Base-by-base conservation (phyloP, 2,113 vertebrate genomes). In the Urocynchramus pylzowi region DNA sequence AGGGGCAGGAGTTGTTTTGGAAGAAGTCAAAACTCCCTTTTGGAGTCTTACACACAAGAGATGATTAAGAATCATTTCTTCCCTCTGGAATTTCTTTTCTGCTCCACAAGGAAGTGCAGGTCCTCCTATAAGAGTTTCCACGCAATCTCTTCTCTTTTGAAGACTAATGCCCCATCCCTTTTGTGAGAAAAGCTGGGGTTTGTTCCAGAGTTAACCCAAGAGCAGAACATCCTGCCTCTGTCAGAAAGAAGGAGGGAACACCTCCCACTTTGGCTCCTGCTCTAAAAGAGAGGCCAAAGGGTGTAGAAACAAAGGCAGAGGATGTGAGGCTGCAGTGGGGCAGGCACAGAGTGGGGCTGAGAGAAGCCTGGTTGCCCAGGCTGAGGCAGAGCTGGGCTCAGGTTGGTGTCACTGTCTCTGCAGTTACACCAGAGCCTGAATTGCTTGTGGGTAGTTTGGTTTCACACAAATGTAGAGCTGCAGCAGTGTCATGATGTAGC, bases 121-220 rank as follows among this genome's bases (percentile, higher is more conserved):
- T 35, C 20, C 12, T 76, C 2, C 18, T 24, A 2, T 6, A 35
- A 3, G 20, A 26, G 6, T 35, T 74, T 81, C 10, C 21, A 56
- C 4, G 13, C 6, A 16, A 37, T 0, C 15, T 54, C 4, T n/a
- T 57, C 31, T 44, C 3, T 71, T 71, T 41, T 56, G 26, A 80
- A 31, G 44, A 33, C 5, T 27, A 67, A 53, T 8, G 2, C 0
- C 8, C 6, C 9, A 3, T 60, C 35, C 3, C 9, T 44, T 19
- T 24, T 60, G 18, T 33, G 24, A 69, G 9, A 49, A 35, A 6
- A 64, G 6, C 13, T 63, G 1, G 0, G 0, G 33, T 68, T 76
- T 53, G 6, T 64, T 35, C n/a, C 49, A 35, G 5, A 3, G 1
- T 44, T 69, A 67, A 73, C 18, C 22, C 20, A 63, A 68, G 6